Base-by-base conservation (phyloP, 2,113 vertebrate genomes). In the Cavia porcellus region DNA sequence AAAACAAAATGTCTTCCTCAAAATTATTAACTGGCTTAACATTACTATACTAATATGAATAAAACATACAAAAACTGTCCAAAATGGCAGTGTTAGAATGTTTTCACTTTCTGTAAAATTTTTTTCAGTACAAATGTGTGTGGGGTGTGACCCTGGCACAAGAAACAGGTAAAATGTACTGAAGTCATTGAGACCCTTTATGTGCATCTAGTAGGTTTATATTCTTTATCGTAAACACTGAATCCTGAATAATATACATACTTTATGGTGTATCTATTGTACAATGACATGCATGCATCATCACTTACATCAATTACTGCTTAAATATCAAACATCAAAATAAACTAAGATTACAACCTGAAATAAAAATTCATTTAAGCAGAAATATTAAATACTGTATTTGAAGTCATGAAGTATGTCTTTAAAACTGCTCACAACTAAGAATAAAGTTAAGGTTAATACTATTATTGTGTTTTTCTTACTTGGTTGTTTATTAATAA, bases 161-260 rank as follows among this genome's bases (percentile, higher is more conserved):
- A 70, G 13, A 64, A 74, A 14, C 15, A 57, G 80, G 35, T 17
- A 92, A 92, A 45, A 32, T 14, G 50, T 81, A 2, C 19, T 85
- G 47, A 74, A 52, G 92, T 32, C 4, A 55, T 75, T 22, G 68
- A 70, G 72, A 66, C 74, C n/a, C 3, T 85, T 97, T 94, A 85
- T 35, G 32, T 55, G 32, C 55, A 35, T 55, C 50, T 0, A 89
- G 55, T 50, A 30, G 8, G 28, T 84, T 87, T 91, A 79, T 55
- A 62, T 30, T 10, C 11, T 70, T 15, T 93, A 5, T 72, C 62
- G 72, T 79, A 38, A 91, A 64, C 5, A 72, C 8, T 80, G 42
- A 62, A 47, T 8, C 2, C 62, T 15, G 57, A 59, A 4, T 38
- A n/a, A 30, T 61, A 7, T 32, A 14, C 22, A 1, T 64, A 72